These are phyloP conservation scores for Sphaeridia pumilis DNA, from an alignment of 2,888 invertebrate genomes.

Conservation along the genomic window DNA sequence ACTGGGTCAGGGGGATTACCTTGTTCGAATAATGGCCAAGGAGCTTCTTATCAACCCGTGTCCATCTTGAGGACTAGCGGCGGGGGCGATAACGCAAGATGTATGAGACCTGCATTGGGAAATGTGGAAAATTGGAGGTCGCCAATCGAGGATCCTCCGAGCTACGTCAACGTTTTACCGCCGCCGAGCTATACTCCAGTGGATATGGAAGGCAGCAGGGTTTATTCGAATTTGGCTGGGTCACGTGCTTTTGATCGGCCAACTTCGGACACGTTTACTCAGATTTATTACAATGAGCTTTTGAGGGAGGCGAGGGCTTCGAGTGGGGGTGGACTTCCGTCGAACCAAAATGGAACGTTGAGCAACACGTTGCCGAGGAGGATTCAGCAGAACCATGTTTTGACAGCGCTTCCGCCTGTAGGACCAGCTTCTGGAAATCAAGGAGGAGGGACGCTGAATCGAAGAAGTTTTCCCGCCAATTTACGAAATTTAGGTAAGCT, in stretches of 20 bases:
- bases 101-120: neutral
- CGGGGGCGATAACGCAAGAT: neutral
- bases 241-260: too few species aligned
- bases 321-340: too few species aligned
- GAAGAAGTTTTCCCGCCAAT: too few species aligned
- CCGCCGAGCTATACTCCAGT: neutral
- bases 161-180: neutral
- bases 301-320: neutral
- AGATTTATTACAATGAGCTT: constrained; percentile 1
- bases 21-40: neutral
- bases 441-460: too few species aligned
- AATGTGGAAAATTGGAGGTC: neutral
- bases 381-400: neutral
- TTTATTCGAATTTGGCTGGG: neutral
- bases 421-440: neutral
- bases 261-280: neutral
- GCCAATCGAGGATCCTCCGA: neutral
- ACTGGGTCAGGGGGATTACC: neutral
- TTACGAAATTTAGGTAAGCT: too few species aligned
- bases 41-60: neutral
- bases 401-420: neutral
- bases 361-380: neutral
- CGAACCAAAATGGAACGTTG: neutral
- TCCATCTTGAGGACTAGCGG: neutral
- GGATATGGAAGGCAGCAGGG: neutral